These are phyloP conservation scores for Acrocephalus kingi DNA, from an alignment of 2,113 vertebrate genomes.

Conservation along the genomic window DNA sequence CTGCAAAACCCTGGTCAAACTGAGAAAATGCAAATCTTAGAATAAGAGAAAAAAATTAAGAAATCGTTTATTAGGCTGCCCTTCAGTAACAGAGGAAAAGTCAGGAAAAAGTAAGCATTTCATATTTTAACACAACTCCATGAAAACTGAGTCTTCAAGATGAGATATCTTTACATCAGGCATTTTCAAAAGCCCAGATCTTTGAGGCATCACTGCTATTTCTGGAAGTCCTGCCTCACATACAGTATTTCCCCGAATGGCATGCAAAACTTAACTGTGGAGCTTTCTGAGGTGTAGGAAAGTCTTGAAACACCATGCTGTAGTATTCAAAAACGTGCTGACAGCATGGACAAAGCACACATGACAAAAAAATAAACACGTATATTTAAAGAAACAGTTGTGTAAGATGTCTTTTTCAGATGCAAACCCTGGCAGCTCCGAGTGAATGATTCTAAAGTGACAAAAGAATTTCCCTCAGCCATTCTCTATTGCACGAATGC, in stretches of 20 bases:
- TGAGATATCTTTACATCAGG: neutral
- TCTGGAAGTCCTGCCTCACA: neutral
- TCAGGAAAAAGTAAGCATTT: neutral
- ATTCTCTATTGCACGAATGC: neutral
- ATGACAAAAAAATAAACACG: neutral
- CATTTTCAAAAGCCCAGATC: neutral
- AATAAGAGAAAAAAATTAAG: neutral
- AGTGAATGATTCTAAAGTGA: neutral
- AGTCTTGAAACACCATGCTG: neutral
- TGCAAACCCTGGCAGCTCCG: neutral
- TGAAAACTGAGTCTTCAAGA: neutral
- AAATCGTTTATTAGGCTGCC: neutral
- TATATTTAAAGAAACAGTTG: neutral
- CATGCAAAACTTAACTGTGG: neutral
- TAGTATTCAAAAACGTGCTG: neutral
- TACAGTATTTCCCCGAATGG: neutral
- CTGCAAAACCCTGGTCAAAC: neutral
- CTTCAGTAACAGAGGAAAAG: neutral
- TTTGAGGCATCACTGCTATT: neutral
- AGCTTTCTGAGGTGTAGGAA: neutral
- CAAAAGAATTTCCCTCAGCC: neutral
- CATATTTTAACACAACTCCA: neutral
- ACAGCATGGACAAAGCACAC: neutral
- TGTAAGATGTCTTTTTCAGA: neutral
- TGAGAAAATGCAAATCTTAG: neutral